phyloP scores from a whole-genome alignment of 2,113 vertebrate species.

The Pao palembangensis region DNA sequence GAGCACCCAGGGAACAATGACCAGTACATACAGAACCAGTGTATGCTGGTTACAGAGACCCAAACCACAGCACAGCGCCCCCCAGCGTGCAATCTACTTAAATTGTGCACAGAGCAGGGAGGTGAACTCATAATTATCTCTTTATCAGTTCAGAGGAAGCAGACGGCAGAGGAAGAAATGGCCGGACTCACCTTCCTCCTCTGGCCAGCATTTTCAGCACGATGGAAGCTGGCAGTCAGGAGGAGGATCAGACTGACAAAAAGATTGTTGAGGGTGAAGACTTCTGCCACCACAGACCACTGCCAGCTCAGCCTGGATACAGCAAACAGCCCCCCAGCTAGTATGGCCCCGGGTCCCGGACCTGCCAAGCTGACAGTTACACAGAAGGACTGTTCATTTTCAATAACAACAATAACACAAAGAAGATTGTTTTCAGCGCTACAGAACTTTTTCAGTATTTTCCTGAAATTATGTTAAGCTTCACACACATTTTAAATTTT shows the following conservation, averaged over 20 bases:
- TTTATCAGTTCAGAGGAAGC: neutral
- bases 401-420: neutral
- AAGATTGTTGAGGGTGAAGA: conserved; percentile 98
- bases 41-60: conserved; percentile 98
- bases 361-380: conserved; percentile 81
- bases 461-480: conserved; percentile 4
- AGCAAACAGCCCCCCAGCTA: conserved; percentile 90
- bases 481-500: conserved; percentile 25
- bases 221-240: conserved; percentile 80
- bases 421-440: too few species aligned
- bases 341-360: conserved; percentile 85
- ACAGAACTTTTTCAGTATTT: neutral
- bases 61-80: conserved; percentile 90
- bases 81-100: conserved; percentile 79
- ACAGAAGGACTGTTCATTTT: neutral
- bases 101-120: conserved; percentile 3
- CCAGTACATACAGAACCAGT: conserved; percentile 81
- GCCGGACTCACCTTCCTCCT: conserved; percentile 85
- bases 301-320: conserved; percentile 95
- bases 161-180: neutral
- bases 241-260: conserved; percentile 90
- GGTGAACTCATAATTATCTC: neutral
- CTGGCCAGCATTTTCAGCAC: conserved; percentile 75
- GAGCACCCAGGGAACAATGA: conserved; percentile 87
- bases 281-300: conserved; percentile 93